Base-by-base conservation (phyloP, 2,888 invertebrate genomes). In the Oscheius sp. region DNA sequence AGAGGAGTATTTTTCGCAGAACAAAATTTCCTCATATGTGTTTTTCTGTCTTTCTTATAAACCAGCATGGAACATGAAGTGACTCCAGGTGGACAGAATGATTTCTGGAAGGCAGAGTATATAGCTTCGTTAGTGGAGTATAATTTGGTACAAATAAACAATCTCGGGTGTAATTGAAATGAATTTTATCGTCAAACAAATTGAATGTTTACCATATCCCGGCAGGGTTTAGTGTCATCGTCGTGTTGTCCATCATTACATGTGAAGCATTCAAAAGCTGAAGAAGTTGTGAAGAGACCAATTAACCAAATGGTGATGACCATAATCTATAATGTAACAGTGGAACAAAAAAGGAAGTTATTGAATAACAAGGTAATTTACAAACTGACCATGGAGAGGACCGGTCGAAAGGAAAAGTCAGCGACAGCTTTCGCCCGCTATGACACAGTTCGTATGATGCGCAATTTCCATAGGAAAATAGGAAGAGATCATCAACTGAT, bases 11-110 rank as follows among this genome's bases (percentile, higher is more conserved):
- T 80, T 0, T 77, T 72, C 3, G 78, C 72, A 2, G 84, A 82
- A 69, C 84, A 84, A 71, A 84, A 84, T 66, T 84, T 84, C 20
- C 84, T 73, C 45, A 78, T 72, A 36, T 78, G 79, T 3, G 69
- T 54, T 26, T 67, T 66, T 1, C 67, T 72, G 9, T 63, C 70
- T 2, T 49, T 47, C 41, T 57, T 64, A 59, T 69, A 71, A 2
- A 76, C 76, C 14, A 72, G 66, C 76, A 76, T 74, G 2, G 73
- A 74, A 33, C 74, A 74, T 0, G 75, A 76, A 2, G 20, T 49
- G 24, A 65, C 54, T 38, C 54, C 65, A 9, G 54, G 30, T n/a
- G 24, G 38, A 54, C 75, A 76, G 30, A 68, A 68, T 4, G 72
- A 69, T 38, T 67, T 62, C 61, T 59, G 57, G 14, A 50, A 70